Base-by-base conservation (phyloP, 1,140 invertebrate genomes). In the Leptinotarsa defecta region DNA sequence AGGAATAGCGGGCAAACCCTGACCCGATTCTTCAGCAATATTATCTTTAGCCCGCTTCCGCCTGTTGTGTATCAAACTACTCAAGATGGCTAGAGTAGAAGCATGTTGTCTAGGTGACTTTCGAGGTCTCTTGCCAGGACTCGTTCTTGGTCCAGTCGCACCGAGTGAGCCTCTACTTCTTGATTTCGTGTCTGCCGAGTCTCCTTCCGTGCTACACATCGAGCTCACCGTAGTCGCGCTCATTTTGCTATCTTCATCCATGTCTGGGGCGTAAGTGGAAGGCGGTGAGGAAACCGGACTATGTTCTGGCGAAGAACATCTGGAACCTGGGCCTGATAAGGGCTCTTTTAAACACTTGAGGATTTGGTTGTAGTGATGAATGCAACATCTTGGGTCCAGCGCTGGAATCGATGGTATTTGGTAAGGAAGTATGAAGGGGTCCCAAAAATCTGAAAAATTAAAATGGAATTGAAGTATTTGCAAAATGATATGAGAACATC, bases 91-190 rank as follows among this genome's bases (percentile, higher is more conserved):
- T 49, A 95, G 83, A 0, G 94, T 95, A 0, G 93, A 94, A 0
- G 94, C 94, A 81, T 95, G 94, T 83, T 94, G 94, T 43, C 94
- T 86, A 0, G 94, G 94, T 3, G 93, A 94, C 81, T 95, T 95
- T n/a, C 94, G 86, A 0, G 94, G 92, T 75, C 91, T 91, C 76
- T 89, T 86, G 70, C 91, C 87, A 3, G 84, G 34, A 43, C 34
- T 43, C 1, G 34, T 43, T 43, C 74, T 24, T 19, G 19, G n/a
- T 19, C 3, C 72, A 71, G 85, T 76, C 76, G 84, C 74, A 52
- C 85, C 72, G 19, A 34, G 49, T 8, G 48, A 24, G 48, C 68
- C 73, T 22, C 67, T 75, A 22, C 0, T n/a, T 61, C 24, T 77
- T 15, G 27, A 63, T n/a, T 43, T 74, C 22, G 48, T 49, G 75